Evolutionary conservation across 2,888 invertebrate species (phyloP), one percentile per base, ranked within the genome.

Genomic region (Macrosiphum euphorbiae): DNA sequence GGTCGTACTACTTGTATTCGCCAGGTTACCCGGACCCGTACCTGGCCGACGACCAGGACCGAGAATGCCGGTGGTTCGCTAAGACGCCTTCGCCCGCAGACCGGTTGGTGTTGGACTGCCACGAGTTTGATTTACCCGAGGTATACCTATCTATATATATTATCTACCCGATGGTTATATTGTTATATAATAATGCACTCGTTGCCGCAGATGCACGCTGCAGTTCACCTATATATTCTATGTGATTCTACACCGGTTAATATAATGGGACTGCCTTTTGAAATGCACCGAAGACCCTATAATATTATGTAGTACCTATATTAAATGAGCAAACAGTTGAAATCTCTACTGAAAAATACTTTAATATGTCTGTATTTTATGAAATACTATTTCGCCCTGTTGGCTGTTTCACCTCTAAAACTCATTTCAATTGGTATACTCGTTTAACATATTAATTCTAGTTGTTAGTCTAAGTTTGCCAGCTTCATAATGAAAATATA

Each of bases 51-150:
- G 78, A 95, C 61, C 97, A 95, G 0, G 94, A 94, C 35, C 41
- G 52, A n/a, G 86, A 95, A 3, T 97, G 97, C 94, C 95, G 96
- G 26, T 97, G 97, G 97, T 95, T 95, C 16, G 96, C 95, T 0
- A 94, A 84, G 26, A 96, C 96, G 94, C 96, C 96, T 0, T 3
- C 95, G 0, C 96, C 96, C 0, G 94, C 95, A 20, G 95, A 95
- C 0, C 67, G 96, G 4, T 94, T 94, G 52, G 90, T 97, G 26
- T 95, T 96, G 90, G 86, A 90, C 5, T 97, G 97, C 95, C 94
- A 95, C 1, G 95, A 95, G 2, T 95, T 97, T 10, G 89, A 95
- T 1, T 26, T 97, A 58, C 97, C 97, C 4, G 91, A 95, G 95
- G 97, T 97, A 95, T 35, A 0, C 2, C 4, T 0, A 13, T 47